Evolutionary conservation across 2,888 invertebrate species (phyloP).

Genomic region (Papilio protenor): DNA sequence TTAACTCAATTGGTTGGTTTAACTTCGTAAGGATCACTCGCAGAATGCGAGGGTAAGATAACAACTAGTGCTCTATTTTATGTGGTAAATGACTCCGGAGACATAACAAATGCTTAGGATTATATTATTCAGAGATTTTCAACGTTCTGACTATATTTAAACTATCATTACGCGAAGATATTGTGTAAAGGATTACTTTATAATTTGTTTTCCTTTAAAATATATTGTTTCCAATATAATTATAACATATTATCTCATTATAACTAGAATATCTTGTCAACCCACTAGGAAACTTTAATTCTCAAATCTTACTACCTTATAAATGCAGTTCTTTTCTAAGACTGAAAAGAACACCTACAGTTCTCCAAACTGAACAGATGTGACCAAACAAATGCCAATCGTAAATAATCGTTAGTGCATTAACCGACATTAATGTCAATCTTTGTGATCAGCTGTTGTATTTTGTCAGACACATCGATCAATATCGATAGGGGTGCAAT

Average conservation of each 20-base stretch:
- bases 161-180: not conserved
- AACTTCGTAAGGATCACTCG: conserved; percentile 1
- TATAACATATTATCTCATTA: too few relatives aligned
- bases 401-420: conserved; percentile 12
- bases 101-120: not conserved
- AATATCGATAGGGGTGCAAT: conserved; percentile 71
- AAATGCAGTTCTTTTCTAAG: not conserved
- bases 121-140: not conserved
- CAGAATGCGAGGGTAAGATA: not conserved
- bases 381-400: not conserved
- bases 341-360: not conserved
- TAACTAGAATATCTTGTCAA: not conserved
- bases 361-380: not conserved
- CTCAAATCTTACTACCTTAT: not conserved
- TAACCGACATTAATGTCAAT: conserved; percentile 13
- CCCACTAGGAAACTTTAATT: not conserved
- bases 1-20: conserved; percentile 1
- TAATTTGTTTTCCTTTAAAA: too few relatives aligned
- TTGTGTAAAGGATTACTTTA: too few relatives aligned
- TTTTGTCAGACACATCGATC: conserved; percentile 73
- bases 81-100: not conserved
- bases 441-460: conserved; percentile 35
- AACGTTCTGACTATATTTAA: not conserved
- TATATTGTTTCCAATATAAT: too few relatives aligned
- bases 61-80: not conserved